A percentile compares a stretch with the other conserved stretches of the same genome.
These are phyloP conservation scores for Sclerurus mexicanus DNA, from an alignment of 2,113 vertebrate species.

Conservation along the genomic window DNA sequence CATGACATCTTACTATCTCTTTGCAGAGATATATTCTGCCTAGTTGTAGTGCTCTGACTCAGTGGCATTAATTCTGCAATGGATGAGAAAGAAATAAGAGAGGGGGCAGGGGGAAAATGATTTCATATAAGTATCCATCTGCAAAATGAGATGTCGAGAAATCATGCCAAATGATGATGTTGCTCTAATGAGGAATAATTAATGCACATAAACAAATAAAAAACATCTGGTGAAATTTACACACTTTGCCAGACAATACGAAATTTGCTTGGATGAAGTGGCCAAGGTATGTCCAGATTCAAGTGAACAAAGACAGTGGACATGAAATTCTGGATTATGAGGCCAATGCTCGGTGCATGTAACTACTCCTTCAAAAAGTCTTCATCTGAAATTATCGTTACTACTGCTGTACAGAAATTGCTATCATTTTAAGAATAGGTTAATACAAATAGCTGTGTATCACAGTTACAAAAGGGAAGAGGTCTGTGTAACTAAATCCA, in stretches of 20 bases:
- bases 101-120: not conserved
- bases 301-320: not conserved
- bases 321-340: not conserved
- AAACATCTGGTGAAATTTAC: not conserved
- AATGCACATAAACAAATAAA: not conserved
- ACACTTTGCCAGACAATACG: not conserved
- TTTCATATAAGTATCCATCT: not conserved
- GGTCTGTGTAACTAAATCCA: not conserved
- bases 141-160: not conserved
- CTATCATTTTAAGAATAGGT: not conserved
- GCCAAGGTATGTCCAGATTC: not conserved
- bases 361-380: not conserved
- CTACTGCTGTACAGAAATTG: not conserved
- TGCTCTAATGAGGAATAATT: not conserved
- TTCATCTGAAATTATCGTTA: not conserved
- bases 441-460: not conserved
- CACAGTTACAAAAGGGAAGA: not conserved
- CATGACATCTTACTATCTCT: not conserved
- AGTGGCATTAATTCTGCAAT: not conserved
- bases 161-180: not conserved
- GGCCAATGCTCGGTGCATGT: not conserved
- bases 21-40: not conserved
- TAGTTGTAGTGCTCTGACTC: not conserved
- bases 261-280: not conserved
- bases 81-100: not conserved